These are phyloP conservation scores for Myoxocephalus aenaeus DNA, from an alignment of 2,797 vertebrate species.

Conservation along the genomic window DNA sequence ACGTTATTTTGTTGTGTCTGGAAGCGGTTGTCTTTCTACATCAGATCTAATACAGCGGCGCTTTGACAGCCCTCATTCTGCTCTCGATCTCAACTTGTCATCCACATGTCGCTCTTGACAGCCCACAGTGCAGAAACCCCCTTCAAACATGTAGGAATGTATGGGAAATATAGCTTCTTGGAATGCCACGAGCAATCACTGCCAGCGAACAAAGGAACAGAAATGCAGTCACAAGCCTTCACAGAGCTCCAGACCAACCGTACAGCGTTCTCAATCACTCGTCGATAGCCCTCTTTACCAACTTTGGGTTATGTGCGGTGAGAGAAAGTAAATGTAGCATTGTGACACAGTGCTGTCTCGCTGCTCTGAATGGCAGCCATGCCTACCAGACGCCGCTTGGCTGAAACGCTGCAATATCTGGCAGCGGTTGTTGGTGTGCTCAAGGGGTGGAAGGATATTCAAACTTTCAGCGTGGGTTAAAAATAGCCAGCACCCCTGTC, in stretches of 20 bases:
- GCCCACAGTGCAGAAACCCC: conserved; percentile 61
- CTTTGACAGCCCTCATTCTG: conserved; percentile 80
- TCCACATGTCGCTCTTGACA: conserved; percentile 65
- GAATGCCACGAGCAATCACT: conserved; percentile 69
- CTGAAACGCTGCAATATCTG: conserved; percentile 61
- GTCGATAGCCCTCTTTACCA: conserved; percentile 43
- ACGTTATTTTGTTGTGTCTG: conserved; percentile 54
- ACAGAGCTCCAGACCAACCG: conserved; percentile 41
- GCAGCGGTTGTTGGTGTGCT: conserved; percentile 58
- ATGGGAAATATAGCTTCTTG: conserved; percentile 75
- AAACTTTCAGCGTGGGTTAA: conserved; percentile 79
- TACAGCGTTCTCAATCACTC: conserved; percentile 67
- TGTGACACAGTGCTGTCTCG: conserved; percentile 51
- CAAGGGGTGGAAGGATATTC: conserved; percentile 72
- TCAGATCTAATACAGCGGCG: conserved; percentile 49
- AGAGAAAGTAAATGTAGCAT: conserved; percentile 73
- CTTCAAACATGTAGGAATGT: conserved; percentile 75
- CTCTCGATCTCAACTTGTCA: conserved; percentile 68
- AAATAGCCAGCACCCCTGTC: conserved; percentile 76
- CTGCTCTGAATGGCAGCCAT: conserved; percentile 43
- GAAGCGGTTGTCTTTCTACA: conserved; percentile 65
- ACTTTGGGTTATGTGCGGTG: conserved; percentile 41
- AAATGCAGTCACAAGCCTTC: conserved; percentile 48
- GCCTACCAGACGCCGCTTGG: conserved; percentile 57
- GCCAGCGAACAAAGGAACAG: conserved; percentile 59